phyloP scores from a whole-genome alignment of 2,888 invertebrate species.

The Phlogophora meticulosa region DNA sequence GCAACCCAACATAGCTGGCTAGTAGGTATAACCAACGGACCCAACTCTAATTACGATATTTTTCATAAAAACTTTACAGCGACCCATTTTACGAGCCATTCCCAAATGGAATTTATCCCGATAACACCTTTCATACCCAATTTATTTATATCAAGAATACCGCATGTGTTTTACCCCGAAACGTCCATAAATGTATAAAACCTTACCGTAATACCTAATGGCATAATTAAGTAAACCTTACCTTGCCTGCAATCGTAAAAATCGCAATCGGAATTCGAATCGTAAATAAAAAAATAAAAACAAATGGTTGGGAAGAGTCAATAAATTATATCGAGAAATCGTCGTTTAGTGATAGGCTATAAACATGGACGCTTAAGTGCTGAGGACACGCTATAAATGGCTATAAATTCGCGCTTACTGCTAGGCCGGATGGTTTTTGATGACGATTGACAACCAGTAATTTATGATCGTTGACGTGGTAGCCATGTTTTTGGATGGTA shows the following conservation, averaged over 20 bases:
- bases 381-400: constrained; percentile 56
- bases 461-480: constrained; percentile 41
- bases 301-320: constrained; percentile 55
- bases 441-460: constrained; percentile 54
- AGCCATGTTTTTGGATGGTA: constrained; percentile 14
- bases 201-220: constrained; percentile 28
- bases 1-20: too few species aligned
- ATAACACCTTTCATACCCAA: constrained; percentile 48
- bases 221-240: constrained; percentile 49
- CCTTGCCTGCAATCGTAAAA: constrained; percentile 44
- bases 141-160: constrained; percentile 51
- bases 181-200: constrained; percentile 32
- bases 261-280: constrained; percentile 53
- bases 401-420: constrained; percentile 55
- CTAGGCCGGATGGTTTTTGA: constrained; percentile 52
- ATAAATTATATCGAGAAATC: constrained; percentile 66
- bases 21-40: not conserved
- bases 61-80: constrained; percentile 17
- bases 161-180: constrained; percentile 45
- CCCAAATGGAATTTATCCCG: constrained; percentile 41
- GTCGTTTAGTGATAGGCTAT: constrained; percentile 61
- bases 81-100: constrained; percentile 37
- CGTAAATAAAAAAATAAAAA: constrained; percentile 62
- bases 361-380: constrained; percentile 58
- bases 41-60: constrained; percentile 13